Percentiles rank a stretch among this genome's conserved stretches.
phyloP scores from a whole-genome alignment of 2,113 vertebrate genomes.

The Dasyurus viverrinus region DNA sequence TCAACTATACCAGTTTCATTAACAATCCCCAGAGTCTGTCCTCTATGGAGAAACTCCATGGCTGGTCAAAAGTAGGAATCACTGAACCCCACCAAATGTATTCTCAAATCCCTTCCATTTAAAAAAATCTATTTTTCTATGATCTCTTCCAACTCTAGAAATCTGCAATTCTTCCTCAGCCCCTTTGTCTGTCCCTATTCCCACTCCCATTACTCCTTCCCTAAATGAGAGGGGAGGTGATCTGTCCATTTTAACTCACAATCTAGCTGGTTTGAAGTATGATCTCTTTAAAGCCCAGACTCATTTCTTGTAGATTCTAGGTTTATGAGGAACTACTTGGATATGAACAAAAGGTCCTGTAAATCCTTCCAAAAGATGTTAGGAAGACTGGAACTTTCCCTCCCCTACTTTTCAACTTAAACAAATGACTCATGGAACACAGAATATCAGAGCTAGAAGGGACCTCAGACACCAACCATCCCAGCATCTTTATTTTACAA shows the following conservation, averaged over 20 bases:
- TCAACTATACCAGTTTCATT: background rate
- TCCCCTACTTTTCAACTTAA: background rate
- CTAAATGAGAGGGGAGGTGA: background rate
- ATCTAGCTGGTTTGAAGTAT: background rate
- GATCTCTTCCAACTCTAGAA: background rate
- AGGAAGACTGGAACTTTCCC: background rate
- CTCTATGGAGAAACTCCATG: background rate
- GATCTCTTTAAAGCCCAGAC: background rate
- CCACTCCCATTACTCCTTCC: background rate
- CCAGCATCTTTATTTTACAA: background rate
- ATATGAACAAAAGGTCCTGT: background rate
- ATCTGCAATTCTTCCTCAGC: background rate
- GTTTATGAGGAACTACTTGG: background rate
- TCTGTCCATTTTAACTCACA: background rate
- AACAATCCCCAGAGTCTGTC: background rate
- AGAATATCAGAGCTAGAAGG: background rate
- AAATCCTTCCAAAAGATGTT: background rate
- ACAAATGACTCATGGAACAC: background rate
- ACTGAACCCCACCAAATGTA: background rate
- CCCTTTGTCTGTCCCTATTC: background rate
- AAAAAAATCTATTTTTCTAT: background rate
- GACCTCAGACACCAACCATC: background rate
- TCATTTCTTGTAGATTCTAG: background rate
- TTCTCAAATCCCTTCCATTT: background rate
- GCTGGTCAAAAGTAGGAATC: background rate